Evolutionary conservation across 2,113 vertebrate genomes (phyloP).

Genomic region (Sapayoa aenigma): DNA sequence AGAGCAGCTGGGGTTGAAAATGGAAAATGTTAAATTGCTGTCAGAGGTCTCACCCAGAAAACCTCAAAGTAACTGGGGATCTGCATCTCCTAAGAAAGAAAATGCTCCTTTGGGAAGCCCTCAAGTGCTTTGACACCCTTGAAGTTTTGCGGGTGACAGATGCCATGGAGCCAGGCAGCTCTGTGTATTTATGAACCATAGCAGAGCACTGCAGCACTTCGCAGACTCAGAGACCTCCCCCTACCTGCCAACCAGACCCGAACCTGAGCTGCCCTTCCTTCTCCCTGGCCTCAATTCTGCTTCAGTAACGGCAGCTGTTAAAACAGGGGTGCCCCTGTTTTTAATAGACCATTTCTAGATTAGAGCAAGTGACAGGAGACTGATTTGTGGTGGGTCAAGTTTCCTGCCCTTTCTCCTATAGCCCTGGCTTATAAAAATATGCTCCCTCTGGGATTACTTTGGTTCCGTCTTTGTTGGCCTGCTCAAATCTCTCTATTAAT

Average conservation of each 20-base stretch:
- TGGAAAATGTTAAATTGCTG: background rate
- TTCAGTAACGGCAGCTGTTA: background rate
- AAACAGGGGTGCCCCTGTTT: constrained; percentile 8
- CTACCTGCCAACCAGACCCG: background rate
- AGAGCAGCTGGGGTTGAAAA: background rate
- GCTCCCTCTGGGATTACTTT: background rate
- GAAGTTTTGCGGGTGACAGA: background rate
- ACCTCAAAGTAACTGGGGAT: background rate
- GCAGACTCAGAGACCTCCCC: background rate
- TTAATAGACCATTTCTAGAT: constrained; percentile 5
- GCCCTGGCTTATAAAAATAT: constrained; percentile 12
- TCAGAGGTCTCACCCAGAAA: background rate
- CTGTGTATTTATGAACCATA: background rate
- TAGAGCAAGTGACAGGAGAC: constrained; percentile 41
- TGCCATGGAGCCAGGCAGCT: background rate
- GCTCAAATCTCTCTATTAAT: background rate
- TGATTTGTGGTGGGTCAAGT: constrained; percentile 30
- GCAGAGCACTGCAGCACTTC: background rate
- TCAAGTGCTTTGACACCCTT: background rate
- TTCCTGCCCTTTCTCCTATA: constrained; percentile 45
- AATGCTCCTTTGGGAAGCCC: background rate
- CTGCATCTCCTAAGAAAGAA: background rate
- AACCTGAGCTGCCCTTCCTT: background rate
- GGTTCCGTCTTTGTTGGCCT: background rate
- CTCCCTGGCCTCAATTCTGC: background rate